These are phyloP conservation scores for Sebastes umbrosus DNA, from an alignment of 2,797 vertebrate genomes.

Conservation along the genomic window DNA sequence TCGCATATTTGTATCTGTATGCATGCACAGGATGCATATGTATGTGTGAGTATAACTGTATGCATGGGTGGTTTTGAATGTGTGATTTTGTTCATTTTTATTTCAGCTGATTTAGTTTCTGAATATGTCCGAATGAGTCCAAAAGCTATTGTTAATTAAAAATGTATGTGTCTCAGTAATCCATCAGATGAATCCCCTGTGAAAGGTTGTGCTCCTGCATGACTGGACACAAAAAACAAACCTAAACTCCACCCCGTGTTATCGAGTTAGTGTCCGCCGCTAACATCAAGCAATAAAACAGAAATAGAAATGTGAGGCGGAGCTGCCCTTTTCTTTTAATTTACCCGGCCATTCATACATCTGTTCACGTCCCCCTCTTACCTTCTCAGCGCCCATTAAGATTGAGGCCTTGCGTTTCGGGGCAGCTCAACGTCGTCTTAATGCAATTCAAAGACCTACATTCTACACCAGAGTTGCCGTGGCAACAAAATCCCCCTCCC, in stretches of 20 bases:
- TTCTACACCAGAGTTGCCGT: conserved; percentile 81
- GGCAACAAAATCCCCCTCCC: conserved; percentile 74
- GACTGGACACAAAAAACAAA: conserved; percentile 30
- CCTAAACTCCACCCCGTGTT: conserved; percentile 34
- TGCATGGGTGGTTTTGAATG: neutral
- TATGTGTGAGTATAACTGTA: neutral
- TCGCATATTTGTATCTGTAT: neutral
- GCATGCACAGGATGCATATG: neutral
- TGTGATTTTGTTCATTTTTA: neutral
- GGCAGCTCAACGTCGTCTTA: conserved; percentile 68
- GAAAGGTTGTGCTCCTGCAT: conserved; percentile 8
- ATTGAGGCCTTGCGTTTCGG: conserved; percentile 55
- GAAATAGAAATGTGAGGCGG: conserved; percentile 47
- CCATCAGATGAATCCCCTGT: neutral
- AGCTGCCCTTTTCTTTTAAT: conserved; percentile 66
- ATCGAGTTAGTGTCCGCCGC: conserved; percentile 30
- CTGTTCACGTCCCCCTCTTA: conserved; percentile 42
- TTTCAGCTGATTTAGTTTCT: neutral
- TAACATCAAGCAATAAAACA: conserved; percentile 59
- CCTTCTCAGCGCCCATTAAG: conserved; percentile 65
- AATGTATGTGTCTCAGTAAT: neutral
- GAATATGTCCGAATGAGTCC: neutral
- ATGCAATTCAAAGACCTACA: conserved; percentile 82
- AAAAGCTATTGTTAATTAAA: neutral
- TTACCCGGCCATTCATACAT: conserved; percentile 53